Percentiles rank a stretch among this genome's conserved stretches.
Evolutionary conservation across 2,797 vertebrate genomes (phyloP).

Genomic region (Phrynocephalus guinanensis): DNA sequence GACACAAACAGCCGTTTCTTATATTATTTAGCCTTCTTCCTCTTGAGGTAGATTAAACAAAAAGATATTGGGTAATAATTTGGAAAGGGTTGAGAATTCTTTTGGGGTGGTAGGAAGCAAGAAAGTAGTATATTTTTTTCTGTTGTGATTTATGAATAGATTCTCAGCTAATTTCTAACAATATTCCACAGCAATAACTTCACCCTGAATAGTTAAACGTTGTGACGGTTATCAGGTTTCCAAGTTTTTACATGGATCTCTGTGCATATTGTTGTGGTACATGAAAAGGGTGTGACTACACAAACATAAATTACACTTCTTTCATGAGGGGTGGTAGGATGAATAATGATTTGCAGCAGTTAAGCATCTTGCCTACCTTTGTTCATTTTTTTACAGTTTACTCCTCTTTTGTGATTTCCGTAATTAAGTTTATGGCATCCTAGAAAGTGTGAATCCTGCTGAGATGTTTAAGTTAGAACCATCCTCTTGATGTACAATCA

Average conservation of each 20-base stretch:
- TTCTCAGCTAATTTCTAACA: conserved; percentile 19
- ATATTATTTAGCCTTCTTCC: not conserved
- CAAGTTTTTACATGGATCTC: not conserved
- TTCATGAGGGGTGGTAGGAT: conserved; percentile 68
- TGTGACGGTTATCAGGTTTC: conserved; percentile 6
- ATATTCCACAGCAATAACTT: conserved; percentile 22
- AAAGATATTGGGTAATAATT: not conserved
- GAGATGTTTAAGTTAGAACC: conserved; percentile 79
- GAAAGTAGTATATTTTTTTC: not conserved
- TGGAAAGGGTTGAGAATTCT: not conserved
- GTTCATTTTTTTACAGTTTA: conserved; percentile 73
- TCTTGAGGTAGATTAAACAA: conserved; percentile 4
- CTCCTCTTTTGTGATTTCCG: conserved; percentile 64
- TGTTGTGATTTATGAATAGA: not conserved
- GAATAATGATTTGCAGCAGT: conserved; percentile 74
- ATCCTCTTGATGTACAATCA: conserved; percentile 78
- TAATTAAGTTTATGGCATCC: conserved; percentile 81
- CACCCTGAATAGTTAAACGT: conserved; percentile 19
- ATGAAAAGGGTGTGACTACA: conserved; percentile 30
- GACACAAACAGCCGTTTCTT: conserved; percentile 24
- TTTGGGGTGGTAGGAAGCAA: not conserved
- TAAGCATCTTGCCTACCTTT: conserved; percentile 64
- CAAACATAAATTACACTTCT: conserved; percentile 69
- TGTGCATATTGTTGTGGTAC: not conserved
- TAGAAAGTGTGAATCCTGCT: conserved; percentile 77